Conservation (phyloP, 2,888 invertebrate genomes). For the Tipula confusa region DNA sequence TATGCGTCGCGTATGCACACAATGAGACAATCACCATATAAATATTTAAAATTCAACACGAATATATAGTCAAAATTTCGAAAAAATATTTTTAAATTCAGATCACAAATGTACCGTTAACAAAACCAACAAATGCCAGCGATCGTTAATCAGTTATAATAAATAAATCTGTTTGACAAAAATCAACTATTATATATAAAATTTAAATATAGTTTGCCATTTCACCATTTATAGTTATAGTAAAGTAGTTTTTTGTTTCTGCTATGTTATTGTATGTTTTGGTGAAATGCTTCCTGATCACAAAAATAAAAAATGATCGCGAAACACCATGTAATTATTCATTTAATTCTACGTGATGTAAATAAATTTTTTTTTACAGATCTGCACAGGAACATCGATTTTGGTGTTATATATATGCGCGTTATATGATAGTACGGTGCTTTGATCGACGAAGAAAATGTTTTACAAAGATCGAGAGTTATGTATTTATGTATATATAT, state of each 20-base stretch:
- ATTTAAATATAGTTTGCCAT: not conserved
- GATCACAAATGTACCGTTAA: constrained; percentile 9
- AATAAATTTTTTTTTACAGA: not conserved
- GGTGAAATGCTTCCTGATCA: not conserved
- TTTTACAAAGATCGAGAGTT: not conserved
- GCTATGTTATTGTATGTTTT: too few species aligned
- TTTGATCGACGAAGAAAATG: not conserved
- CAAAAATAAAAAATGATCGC: not conserved
- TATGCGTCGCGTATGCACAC: not conserved
- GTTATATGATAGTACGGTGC: not conserved
- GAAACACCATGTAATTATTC: not conserved
- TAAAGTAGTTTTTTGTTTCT: not conserved
- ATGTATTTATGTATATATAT: not conserved
- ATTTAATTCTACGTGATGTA: not conserved
- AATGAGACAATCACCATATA: not conserved
- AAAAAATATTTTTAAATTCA: not conserved
- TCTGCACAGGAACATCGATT: not conserved
- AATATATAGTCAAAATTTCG: not conserved
- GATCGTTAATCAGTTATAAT: not conserved
- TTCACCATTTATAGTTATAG: not conserved
- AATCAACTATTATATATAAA: not conserved
- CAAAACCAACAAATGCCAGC: not conserved
- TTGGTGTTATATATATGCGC: not conserved
- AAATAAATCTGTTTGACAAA: not conserved
- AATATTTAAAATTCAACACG: not conserved